Base-by-base conservation (phyloP, 2,113 vertebrate species). In the Oostethus manadensis region DNA sequence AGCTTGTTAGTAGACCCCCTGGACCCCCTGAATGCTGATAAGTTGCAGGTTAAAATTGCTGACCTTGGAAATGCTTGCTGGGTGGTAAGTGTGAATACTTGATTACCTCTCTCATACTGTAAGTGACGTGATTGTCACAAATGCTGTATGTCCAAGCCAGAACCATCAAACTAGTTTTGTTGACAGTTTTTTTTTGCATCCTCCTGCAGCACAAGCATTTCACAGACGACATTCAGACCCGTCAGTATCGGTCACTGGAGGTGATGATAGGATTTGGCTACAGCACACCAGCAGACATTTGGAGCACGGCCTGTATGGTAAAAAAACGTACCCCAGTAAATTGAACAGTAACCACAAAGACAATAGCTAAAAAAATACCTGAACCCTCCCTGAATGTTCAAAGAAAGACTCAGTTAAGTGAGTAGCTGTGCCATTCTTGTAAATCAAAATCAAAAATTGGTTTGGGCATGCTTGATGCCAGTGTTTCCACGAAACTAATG, bases 301-400 rank as follows among this genome's bases (percentile, higher is more conserved):
- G 97, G 96, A 99, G 97, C 89, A 98, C 97, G 0, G 96, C 97
- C 0, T 98, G 96, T 83, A 99, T 99, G 97, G 96, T 98, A 79
- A 65, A 21, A 53, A 46, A 1, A 45, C 44, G 21, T 26, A 14
- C 44, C 11, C 23, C 23, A 29, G 26, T 29, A 29, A 26, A 8
- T 23, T 26, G 49, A 29, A 29, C 29, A 4, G 5, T 33, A 33
- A 33, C 29, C 2, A 4, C 29, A 33, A 26, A 26, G 23, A 26
- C 23, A 2, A 26, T 26, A 2, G 23, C 5, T 4, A 43, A 43
- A 49, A 14, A 21, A 21, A 22, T 21, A 1, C 4, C 8, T 8
- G 22, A 26, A 9, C 13, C 49, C 49, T 5, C 23, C 23, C 2
- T 26, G 23, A 26, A 26, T 26, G 23, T 26, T 26, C 3, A 26